Conservation (phyloP, 2,113 vertebrate genomes). For the Otus sunia region DNA sequence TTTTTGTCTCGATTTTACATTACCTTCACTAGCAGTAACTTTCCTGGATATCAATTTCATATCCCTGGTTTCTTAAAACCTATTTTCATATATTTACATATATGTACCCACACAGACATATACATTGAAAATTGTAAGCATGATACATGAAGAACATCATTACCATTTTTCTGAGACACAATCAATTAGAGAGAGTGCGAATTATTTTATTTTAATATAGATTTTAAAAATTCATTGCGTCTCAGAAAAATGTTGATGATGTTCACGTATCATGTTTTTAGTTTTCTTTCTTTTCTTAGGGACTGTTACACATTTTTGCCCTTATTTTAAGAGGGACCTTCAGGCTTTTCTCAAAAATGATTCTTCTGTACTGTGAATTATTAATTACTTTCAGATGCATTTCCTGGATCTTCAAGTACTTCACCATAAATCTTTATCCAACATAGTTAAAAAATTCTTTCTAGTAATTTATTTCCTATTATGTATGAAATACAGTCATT, state of each 20-base stretch:
- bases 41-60: neutral
- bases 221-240: neutral
- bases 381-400: slow-evolving; percentile 1
- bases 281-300: neutral
- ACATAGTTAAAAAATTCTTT: neutral
- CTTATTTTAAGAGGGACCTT: neutral
- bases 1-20: neutral
- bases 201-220: neutral
- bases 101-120: neutral
- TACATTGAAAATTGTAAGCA: neutral
- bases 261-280: neutral
- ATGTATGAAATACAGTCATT: slow-evolving; percentile 10
- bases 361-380: slow-evolving; percentile 4
- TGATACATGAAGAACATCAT: neutral
- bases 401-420: neutral
- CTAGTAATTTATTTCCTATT: slow-evolving; percentile 27
- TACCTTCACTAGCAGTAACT: neutral
- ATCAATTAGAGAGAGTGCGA: neutral
- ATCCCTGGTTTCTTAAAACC: neutral
- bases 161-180: neutral
- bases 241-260: neutral
- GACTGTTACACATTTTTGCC: neutral
- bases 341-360: neutral
- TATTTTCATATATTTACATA: neutral
- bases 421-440: slow-evolving; percentile 6